A percentile compares a stretch with the other conserved stretches of the same genome.
phyloP scores from a whole-genome alignment of 2,888 invertebrate species.

The Sphinx pinastri region DNA sequence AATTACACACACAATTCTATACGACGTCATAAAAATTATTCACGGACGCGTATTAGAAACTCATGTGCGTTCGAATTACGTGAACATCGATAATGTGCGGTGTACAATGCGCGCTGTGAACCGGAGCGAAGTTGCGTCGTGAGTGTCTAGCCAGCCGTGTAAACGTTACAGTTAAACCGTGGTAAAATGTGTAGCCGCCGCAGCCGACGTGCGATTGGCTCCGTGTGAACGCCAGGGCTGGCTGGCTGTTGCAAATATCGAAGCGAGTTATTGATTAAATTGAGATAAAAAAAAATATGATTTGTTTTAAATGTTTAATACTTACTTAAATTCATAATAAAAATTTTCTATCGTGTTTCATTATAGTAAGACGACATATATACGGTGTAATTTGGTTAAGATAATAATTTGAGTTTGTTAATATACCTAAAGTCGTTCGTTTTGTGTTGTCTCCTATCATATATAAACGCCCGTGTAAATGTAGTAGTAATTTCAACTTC shows the following conservation, averaged over 20 bases:
- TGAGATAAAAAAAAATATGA: neutral
- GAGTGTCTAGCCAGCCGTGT: conserved; percentile 61
- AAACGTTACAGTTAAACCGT: conserved; percentile 60
- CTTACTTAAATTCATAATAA: too few species aligned
- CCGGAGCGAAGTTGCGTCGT: conserved; percentile 45
- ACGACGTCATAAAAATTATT: conserved; percentile 25
- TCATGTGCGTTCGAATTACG: neutral
- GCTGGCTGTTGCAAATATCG: neutral
- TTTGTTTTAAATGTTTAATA: neutral
- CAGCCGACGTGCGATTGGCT: conserved; percentile 34
- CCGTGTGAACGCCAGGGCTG: conserved; percentile 18
- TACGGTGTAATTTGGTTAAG: too few species aligned
- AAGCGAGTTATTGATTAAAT: too few species aligned
- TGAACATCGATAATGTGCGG: conserved; percentile 13
- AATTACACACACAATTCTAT: conserved; percentile 12
- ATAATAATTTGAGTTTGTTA: too few species aligned
- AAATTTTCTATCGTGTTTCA: too few species aligned
- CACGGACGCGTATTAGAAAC: conserved; percentile 12
- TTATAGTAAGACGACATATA: too few species aligned
- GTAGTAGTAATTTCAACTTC: neutral
- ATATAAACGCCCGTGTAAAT: neutral
- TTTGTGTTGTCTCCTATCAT: too few species aligned
- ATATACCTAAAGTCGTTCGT: too few species aligned
- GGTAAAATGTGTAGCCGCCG: conserved; percentile 52
- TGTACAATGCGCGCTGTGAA: conserved; percentile 52